Percentiles rank a stretch among this genome's conserved stretches.
Conservation (phyloP, 2,888 invertebrate genomes). For the Dryobota labecula region DNA sequence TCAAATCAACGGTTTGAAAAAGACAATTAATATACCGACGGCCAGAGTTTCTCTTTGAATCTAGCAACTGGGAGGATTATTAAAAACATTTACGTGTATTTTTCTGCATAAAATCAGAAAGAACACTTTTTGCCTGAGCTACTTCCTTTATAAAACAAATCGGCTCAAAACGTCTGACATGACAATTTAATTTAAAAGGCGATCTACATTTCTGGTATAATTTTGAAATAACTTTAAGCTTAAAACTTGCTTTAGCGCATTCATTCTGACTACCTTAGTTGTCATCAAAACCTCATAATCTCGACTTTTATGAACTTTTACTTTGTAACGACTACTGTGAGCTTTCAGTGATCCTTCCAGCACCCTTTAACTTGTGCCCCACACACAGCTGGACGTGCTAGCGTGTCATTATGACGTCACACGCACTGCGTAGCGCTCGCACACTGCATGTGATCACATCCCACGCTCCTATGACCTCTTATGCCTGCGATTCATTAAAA, state of each 20-base stretch:
- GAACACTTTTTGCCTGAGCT: background rate
- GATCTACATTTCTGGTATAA: no score
- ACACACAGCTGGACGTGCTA: background rate
- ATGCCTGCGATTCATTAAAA: conserved; percentile 1
- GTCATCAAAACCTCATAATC: background rate
- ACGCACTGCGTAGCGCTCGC: background rate
- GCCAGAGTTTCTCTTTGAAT: background rate
- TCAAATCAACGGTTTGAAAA: background rate
- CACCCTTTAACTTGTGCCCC: background rate
- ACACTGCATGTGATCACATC: background rate
- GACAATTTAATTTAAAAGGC: background rate
- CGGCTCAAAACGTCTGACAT: background rate
- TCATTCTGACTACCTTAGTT: background rate
- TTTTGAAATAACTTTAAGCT: no score
- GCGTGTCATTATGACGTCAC: conserved; percentile 11
- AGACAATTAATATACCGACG: background rate
- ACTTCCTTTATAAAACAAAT: background rate
- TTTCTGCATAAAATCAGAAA: conserved; percentile 14
- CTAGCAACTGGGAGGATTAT: background rate
- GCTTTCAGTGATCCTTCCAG: background rate
- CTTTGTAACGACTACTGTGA: background rate
- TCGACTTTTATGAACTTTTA: background rate
- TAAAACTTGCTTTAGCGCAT: background rate
- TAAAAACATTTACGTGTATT: background rate
- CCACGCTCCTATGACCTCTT: background rate